Evolutionary conservation across 2,797 vertebrate genomes (phyloP).

Genomic region (Prunella strophiata): DNA sequence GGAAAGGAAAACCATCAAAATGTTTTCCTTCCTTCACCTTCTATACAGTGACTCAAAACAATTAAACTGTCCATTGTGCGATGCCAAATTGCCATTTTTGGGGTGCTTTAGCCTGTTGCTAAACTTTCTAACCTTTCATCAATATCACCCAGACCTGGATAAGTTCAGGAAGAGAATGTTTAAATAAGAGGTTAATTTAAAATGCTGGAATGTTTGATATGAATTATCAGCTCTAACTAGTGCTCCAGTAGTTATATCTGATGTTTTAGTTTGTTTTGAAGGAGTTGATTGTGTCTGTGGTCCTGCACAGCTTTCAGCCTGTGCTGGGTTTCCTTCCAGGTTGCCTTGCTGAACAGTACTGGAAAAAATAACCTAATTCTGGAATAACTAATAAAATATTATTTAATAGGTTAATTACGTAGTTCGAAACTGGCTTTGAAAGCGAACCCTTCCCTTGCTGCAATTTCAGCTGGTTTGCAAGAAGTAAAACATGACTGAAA

Average conservation of each 20-base stretch:
- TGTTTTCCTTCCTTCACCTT: background rate
- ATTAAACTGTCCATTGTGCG: background rate
- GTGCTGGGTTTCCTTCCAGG: background rate
- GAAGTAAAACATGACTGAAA: background rate
- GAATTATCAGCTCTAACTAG: background rate
- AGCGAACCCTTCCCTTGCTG: background rate
- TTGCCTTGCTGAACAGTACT: background rate
- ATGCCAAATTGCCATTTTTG: background rate
- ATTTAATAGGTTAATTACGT: background rate
- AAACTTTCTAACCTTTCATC: background rate
- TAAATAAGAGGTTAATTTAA: background rate
- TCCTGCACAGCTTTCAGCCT: background rate
- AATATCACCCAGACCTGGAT: background rate
- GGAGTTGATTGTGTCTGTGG: background rate
- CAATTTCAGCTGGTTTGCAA: background rate
- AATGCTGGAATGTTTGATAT: background rate
- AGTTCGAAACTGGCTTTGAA: background rate
- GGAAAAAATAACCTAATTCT: background rate
- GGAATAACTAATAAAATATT: background rate
- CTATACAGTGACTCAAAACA: background rate
- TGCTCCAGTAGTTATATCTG: background rate
- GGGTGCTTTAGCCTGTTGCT: background rate
- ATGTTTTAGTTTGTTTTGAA: background rate
- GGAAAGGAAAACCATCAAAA: background rate
- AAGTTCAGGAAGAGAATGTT: background rate